Conservation (phyloP, 2,797 vertebrate genomes). For the Anomalospiza imberbis region DNA sequence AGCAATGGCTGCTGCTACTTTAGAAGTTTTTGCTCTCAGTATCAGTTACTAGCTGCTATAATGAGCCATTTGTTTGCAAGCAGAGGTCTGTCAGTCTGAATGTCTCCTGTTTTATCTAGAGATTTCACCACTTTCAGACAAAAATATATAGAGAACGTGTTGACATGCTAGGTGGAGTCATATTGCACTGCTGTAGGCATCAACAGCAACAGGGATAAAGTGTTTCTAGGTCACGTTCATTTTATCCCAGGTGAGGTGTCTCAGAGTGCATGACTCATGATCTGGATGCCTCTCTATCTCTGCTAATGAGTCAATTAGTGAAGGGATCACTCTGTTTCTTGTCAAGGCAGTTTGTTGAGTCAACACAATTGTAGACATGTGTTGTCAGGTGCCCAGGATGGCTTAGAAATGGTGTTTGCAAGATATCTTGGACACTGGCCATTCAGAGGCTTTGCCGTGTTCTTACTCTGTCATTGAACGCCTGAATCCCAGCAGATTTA, state of each 20-base stretch:
- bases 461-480: background rate
- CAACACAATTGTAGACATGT: background rate
- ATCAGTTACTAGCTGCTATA: background rate
- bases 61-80: slow-evolving; percentile 4
- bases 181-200: slow-evolving; percentile 14
- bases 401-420: background rate
- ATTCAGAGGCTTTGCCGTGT: background rate
- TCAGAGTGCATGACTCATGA: slow-evolving; percentile 1
- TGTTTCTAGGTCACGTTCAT: background rate
- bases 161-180: background rate
- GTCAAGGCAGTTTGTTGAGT: background rate
- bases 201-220: background rate
- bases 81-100: slow-evolving; percentile 8
- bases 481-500: background rate
- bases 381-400: background rate
- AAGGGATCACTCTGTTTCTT: background rate
- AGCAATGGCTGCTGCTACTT: background rate
- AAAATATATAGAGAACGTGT: background rate
- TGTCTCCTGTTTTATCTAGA: slow-evolving; percentile 19
- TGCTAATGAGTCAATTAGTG: slow-evolving; percentile 18
- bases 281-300: slow-evolving; percentile 7
- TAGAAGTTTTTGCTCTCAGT: background rate
- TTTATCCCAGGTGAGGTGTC: background rate
- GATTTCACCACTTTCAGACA: slow-evolving; percentile 13
- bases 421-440: background rate